Evolutionary conservation across 2,888 invertebrate species (phyloP).

Genomic region (Calliphora vomitoria): DNA sequence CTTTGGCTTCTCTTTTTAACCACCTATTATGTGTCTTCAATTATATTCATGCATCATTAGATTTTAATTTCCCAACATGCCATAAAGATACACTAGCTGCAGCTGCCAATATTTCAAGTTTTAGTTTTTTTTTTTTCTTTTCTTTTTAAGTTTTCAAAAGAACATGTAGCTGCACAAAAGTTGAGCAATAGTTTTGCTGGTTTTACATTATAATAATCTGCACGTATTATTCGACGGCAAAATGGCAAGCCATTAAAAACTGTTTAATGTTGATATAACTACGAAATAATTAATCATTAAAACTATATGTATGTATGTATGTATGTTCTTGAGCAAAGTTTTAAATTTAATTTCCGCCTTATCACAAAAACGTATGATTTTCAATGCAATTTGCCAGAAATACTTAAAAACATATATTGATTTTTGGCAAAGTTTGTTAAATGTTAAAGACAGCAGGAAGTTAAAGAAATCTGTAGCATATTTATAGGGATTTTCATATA

Average conservation of each 20-base stretch:
- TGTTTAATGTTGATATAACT: not conserved
- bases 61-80: slow-evolving; percentile 3
- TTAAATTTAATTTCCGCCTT: slow-evolving; percentile 42
- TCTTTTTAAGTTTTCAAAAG: not conserved
- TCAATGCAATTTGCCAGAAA: not conserved
- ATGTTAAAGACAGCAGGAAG: too few species aligned
- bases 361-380: not conserved
- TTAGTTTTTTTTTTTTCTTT: not conserved
- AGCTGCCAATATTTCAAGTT: not conserved
- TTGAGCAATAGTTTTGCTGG: slow-evolving; percentile 8
- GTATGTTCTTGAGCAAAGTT: slow-evolving; percentile 7
- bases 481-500: too few species aligned
- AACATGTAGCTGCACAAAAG: not conserved
- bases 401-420: slow-evolving; percentile 22
- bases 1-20: not conserved
- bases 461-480: too few species aligned
- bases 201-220: not conserved
- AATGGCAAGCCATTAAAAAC: not conserved
- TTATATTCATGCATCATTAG: slow-evolving; percentile 6
- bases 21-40: not conserved
- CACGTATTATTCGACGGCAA: slow-evolving; percentile 5
- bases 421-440: not conserved
- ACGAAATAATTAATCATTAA: slow-evolving; percentile 51
- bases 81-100: not conserved
- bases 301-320: not conserved